Evolutionary conservation across 2,113 vertebrate species (phyloP).

Genomic region (Romanogobio albipinnatus): DNA sequence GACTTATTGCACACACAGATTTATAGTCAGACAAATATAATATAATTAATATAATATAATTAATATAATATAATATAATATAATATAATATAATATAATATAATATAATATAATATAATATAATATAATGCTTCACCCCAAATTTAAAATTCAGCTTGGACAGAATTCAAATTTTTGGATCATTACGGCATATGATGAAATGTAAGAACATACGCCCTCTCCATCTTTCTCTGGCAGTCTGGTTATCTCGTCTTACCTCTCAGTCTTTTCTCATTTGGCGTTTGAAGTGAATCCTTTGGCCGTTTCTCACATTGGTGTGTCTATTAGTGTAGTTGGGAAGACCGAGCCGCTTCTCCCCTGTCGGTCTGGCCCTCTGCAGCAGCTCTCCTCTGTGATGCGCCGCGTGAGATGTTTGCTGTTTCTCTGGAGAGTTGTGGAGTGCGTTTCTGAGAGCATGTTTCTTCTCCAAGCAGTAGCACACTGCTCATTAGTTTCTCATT

Average conservation of each 20-base stretch:
- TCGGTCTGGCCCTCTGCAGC: constrained; percentile 17
- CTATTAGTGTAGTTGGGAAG: constrained; percentile 15
- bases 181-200: neutral
- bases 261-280: constrained; percentile 44
- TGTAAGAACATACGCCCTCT: neutral
- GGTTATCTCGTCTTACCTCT: constrained; percentile 23
- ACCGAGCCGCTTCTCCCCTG: constrained; percentile 23
- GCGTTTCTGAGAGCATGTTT: constrained; percentile 4
- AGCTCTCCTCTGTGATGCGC: neutral
- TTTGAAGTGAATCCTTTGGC: constrained; percentile 8
- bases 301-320: neutral
- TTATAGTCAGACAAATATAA: too few species aligned
- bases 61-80: too few species aligned
- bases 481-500: constrained; percentile 40
- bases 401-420: neutral
- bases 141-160: neutral
- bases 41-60: too few species aligned
- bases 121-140: neutral
- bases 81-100: too few species aligned
- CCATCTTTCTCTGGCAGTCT: constrained; percentile 26
- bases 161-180: neutral
- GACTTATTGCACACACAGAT: too few species aligned
- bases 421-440: constrained; percentile 4
- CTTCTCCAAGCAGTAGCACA: neutral
- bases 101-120: too few species aligned